Evolutionary conservation across 2,888 invertebrate genomes (phyloP), one percentile per base, ranked within the genome.

Genomic region (Cantharis rufa): DNA sequence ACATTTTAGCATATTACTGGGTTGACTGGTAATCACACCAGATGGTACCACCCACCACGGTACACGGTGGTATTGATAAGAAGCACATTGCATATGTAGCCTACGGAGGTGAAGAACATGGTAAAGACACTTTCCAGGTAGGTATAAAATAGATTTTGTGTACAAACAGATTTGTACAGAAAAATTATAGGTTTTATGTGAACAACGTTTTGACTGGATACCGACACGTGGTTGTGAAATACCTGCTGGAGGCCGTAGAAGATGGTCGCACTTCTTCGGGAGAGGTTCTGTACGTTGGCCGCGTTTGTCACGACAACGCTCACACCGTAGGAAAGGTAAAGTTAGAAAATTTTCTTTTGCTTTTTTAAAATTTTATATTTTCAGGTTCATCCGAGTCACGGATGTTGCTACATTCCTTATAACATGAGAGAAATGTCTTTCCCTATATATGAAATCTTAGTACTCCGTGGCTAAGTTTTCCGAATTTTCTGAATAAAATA

Each of bases 391-490:
- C 90, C 91, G 0, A 92, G 91, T 79, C 92, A 93, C 84, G 91
- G 89, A 16, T 87, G 88, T 21, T 91, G 92, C 82, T 93, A 93
- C 87, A 91, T 93, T 80, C 92, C 93, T 9, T 93, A 91, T 85
- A 92, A 90, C 75, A 93, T 94, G 0, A 91, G 91, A 84, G 94
- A 94, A 85, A 88, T 90, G 80, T 89, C 89, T 74, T 91, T 92
- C 78, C 85, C 89, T 1, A 90, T 92, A 80, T 95, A 94, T 87
- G 95, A 95, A 87, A 91, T 92, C 70, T 90, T 95, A 5, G 84
- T 87, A 21, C 79, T 85, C 5, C 81, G 84, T 48, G n/a, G 62
- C 62, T 16, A 21, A 13, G 5, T 21, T 32, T 32, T 32, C 3
- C 11, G 3, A 28, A 3, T 28, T 64, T 64, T 64, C 13, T 66